Conservation (phyloP, 2,888 invertebrate species). For the Aricia artaxerxes region DNA sequence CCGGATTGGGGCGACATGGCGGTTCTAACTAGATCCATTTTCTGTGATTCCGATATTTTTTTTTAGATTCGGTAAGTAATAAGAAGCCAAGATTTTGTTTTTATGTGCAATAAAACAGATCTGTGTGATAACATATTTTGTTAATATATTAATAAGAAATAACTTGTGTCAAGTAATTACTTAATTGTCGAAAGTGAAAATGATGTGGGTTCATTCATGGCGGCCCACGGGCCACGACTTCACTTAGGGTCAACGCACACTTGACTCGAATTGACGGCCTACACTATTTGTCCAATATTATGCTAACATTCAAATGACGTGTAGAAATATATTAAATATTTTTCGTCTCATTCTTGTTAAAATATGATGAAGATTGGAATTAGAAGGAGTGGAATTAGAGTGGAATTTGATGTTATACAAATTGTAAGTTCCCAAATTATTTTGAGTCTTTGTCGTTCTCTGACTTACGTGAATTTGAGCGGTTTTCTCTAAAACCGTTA, state of each 20-base stretch:
- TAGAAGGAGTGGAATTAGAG: no score
- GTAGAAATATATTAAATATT: background rate
- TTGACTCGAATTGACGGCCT: background rate
- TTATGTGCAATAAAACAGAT: background rate
- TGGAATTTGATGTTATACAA: no score
- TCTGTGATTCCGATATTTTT: background rate
- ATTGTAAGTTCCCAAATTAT: no score
- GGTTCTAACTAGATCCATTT: no score
- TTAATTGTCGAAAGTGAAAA: conserved; percentile 13
- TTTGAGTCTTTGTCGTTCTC: no score
- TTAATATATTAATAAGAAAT: background rate
- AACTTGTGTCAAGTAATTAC: background rate
- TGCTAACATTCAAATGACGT: background rate
- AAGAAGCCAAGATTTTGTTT: background rate
- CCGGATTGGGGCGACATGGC: no score
- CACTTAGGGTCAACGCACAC: conserved; percentile 32
- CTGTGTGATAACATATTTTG: background rate
- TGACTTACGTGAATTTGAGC: no score
- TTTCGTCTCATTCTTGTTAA: background rate
- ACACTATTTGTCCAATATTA: conserved; percentile 8
- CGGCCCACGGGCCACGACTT: conserved; percentile 10
- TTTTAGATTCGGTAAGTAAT: background rate
- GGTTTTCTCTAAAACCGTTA: no score
- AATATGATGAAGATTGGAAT: background rate
- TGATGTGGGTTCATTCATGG: conserved; percentile 14